Percentiles rank a stretch among this genome's conserved stretches.
Conservation (phyloP, 2,888 invertebrate species). For the Falcaria lacertinaria region DNA sequence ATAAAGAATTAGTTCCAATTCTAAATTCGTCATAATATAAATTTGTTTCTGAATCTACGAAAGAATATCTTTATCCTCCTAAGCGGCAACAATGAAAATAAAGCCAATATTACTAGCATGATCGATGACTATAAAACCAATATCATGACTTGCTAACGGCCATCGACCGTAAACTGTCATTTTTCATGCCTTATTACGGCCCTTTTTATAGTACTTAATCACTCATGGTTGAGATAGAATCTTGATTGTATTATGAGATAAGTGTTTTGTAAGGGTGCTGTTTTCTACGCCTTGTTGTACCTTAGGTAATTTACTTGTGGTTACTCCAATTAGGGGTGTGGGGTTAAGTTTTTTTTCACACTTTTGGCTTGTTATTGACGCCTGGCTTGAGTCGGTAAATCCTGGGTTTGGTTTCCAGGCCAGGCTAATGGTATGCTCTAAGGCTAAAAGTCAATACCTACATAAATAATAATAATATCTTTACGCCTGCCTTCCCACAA, state of each 20-base stretch:
- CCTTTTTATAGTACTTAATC: slow-evolving; percentile 21
- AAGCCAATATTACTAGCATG: slow-evolving; percentile 25
- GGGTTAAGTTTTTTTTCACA: no score
- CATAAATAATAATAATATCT: no score
- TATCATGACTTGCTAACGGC: slow-evolving; percentile 55
- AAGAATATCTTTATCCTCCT: slow-evolving; percentile 7
- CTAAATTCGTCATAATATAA: slow-evolving; percentile 10
- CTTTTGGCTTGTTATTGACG: no score
- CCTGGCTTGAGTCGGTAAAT: no score
- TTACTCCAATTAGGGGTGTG: no score
- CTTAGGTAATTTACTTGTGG: no score
- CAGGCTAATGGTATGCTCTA: no score
- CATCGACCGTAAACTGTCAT: slow-evolving; percentile 24
- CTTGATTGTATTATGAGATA: neutral
- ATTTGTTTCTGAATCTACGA: slow-evolving; percentile 8
- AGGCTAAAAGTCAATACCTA: no score
- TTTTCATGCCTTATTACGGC: slow-evolving; percentile 45
- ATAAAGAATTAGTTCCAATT: no score
- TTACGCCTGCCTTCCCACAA: no score
- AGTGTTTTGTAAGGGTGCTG: neutral
- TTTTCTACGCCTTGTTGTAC: neutral
- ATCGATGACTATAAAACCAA: slow-evolving; percentile 47
- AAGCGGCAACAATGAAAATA: slow-evolving; percentile 9
- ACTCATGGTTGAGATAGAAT: neutral
- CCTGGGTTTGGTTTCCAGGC: no score